Base-by-base conservation (phyloP, 1,140 invertebrate genomes). In the Drosophila nebulosa region DNA sequence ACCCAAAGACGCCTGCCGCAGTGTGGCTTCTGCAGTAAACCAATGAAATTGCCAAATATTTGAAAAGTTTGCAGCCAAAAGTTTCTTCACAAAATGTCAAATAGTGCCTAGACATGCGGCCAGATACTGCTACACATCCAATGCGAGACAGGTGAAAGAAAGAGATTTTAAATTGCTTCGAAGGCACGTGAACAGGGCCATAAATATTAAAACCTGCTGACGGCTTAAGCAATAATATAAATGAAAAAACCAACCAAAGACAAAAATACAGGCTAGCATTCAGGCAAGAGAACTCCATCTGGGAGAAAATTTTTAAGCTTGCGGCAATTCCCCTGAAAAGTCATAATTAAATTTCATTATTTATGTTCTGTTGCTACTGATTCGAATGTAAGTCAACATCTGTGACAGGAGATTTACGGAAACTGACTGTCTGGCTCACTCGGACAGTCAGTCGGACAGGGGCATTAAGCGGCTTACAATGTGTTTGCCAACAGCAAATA, bases 331-430 rank as follows among this genome's bases (percentile, higher is more conserved):
- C 42, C 65, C 63, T 30, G 36, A 74, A 76, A 64, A 74, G 59
- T 76, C 78, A 86, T 86, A 86, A 86, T 86, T 86, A 88, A 86
- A 86, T 86, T 88, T 67, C 75, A 86, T 86, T 75, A 86, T 86
- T 88, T 86, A 86, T 88, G 78, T 63, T 46, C 56, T 53, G 63
- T 46, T 85, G 77, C 66, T 73, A 64, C 69, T 63, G 67, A 69
- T 64, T 55, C 65, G 71, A 58, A 66, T 63, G 52, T 14, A 55
- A 74, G 62, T 71, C 62, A 66, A 62, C 67, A 67, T 58, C 32
- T 52, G 58, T 61, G 52, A 58, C 56, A 64, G 36, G 60, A n/a
- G 42, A 63, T 64, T 59, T 60, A 67, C n/a, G 26, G 53, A 56
- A 21, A 10, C 24, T 24, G 24, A 3, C 56, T 73, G 74, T 72